Evolutionary conservation across 2,888 invertebrate genomes (phyloP), one percentile per base, ranked within the genome.

Genomic region (Tupiocoris notatus): DNA sequence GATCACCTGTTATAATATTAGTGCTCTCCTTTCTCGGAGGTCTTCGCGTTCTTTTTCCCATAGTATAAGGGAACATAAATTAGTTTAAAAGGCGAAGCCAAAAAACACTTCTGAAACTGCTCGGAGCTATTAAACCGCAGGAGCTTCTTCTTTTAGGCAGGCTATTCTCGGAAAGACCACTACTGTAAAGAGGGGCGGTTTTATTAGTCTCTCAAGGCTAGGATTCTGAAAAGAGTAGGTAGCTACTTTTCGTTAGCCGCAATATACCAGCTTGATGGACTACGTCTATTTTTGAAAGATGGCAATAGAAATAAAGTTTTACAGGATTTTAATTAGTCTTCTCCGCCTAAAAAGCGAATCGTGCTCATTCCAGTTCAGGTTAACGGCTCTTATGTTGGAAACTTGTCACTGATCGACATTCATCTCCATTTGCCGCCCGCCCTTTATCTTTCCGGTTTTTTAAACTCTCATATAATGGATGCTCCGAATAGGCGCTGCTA

Each of bases 1-100:
- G 70, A 70, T 59, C 61, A 70, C 59, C 70, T 70, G 70, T 25
- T 59, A 70, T 70, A 70, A 59, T 59, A 59, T 22, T n/a, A 59
- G 24, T 23, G 7, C 17, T 6, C 61, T 21, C 12, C 24, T 1
- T 18, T 25, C 21, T 54, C 56, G 16, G 1, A 7, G 39, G 39
- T 39, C 39, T 39, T 39, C 39, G 12, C 39, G 39, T 39, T 39
- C 39, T 39, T 39, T 18, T 39, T 24, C 70, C 23, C 59, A 70
- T 21, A 59, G 68, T 68, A 68, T 16, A 3, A 68, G 21, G 58
- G 56, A 58, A 16, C 68, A 22, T 68, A 68, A 68, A 57, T 68
- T 56, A 57, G 68, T 68, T 68, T 58, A 3, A 58, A 68, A 68
- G 57, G 58, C 21, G 21, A 58, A 68, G 39, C 56, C 21, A 58